Conservation (phyloP, 1,140 invertebrate species). For the Drosophila ercepeae region DNA sequence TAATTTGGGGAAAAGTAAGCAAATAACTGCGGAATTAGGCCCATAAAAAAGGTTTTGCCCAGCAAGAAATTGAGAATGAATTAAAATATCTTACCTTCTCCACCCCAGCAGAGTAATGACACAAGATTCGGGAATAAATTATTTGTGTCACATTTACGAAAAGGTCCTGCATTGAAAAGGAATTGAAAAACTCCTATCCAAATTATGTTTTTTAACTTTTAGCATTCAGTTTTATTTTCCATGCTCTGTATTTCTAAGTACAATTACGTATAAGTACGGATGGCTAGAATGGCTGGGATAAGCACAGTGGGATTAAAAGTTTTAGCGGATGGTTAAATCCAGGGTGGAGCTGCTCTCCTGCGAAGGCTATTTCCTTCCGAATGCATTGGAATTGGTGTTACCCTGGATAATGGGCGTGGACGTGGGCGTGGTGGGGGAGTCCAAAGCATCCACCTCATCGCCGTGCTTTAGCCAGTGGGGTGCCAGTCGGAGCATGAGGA, state of each 20-base stretch:
- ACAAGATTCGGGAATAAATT: not conserved
- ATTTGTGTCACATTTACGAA: not conserved
- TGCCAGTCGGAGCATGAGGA: conserved; percentile 80
- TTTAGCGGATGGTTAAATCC: conserved; percentile 6
- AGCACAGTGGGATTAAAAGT: conserved; percentile 21
- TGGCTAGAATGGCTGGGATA: conserved; percentile 16
- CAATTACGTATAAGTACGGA: conserved; percentile 48
- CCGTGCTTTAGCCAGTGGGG: conserved; percentile 73
- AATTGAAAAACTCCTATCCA: not conserved
- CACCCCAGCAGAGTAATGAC: not conserved
- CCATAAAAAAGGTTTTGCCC: conserved; percentile 23
- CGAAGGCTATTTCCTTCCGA: conserved; percentile 19
- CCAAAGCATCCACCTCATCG: conserved; percentile 41
- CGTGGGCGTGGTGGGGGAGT: conserved; percentile 24
- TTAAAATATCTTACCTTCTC: conserved; percentile 11
- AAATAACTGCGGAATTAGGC: conserved; percentile 42
- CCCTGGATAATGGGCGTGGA: not conserved
- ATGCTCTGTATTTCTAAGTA: conserved; percentile 34
- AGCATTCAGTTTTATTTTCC: conserved; percentile 36
- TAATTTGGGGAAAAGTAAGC: conserved; percentile 43
- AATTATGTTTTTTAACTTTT: conserved; percentile 8
- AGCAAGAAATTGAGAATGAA: conserved; percentile 7
- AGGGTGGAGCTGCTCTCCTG: not conserved
- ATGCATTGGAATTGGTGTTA: not conserved
- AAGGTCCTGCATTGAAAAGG: not conserved